Evolutionary conservation across 2,113 vertebrate genomes (phyloP), one percentile per base, ranked within the genome.

Genomic region (Phyllopteryx taeniolatus): DNA sequence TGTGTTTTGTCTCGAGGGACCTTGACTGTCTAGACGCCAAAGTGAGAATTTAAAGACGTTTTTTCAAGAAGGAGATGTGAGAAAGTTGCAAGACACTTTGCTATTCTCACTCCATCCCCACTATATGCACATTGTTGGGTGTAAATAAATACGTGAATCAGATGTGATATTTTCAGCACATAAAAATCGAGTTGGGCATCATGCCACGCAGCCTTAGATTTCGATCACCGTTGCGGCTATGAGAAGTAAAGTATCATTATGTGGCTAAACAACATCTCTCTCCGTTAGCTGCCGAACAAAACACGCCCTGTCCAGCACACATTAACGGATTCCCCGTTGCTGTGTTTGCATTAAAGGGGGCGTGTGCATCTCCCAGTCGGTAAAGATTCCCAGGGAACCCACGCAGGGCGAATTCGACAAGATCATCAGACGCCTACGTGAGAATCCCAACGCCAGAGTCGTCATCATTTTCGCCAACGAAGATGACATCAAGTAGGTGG

Each of bases 381-480:
- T 98, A 84, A 99, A 99, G 94, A 98, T 99, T 74, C 98, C 96
- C 47, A 93, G 97, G 56, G 98, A 99, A 76, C 95, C 98, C 42
- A 96, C 94, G 87, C 91, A 91, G 76, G 95, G 94, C 85, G 97
- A 98, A 90, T 99, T 96, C 84, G 96, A 98, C 90, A 99, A 98
- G 93, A 94, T 99, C 85, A 98, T 99, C 86, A 94, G 89, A 2
- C 94, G 97, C 69, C 93, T 99, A 68, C 70, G 95, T 85, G 98
- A 99, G 92, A 99, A 96, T 79, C 95, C 96, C 68, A 96, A 98
- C 64, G 97, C 98, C 68, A 93, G 96, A 73, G 97, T 95, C 1
- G 94, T 99, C 76, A 98, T 99, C 80, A 93, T 98, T 90, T 99
- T 99, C 89, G 96, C 98, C 7, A 99, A 95, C 19, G 98, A 99